Evolutionary conservation across 2,113 vertebrate genomes (phyloP), one percentile per base, ranked within the genome.

Genomic region (Oxyura jamaicensis): DNA sequence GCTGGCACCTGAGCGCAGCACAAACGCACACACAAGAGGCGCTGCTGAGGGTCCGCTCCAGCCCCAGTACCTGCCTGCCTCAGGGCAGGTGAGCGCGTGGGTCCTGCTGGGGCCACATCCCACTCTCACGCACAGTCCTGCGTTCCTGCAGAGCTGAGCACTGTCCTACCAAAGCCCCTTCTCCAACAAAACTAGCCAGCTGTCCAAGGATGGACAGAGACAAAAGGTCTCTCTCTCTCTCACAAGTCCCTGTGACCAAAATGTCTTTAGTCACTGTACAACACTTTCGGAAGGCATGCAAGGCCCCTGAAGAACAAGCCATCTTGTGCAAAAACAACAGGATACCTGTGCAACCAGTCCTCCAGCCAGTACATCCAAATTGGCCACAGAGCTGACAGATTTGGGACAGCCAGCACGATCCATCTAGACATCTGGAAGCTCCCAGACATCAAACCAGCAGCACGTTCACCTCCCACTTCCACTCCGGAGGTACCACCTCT

Each of bases 1-100:
- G 39, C 97, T 97, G 59, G 97, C 91, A 88, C 96, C 98, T 98
- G 96, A 95, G 89, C 86, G 95, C 85, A 93, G 94, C 94, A 97
- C 88, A 96, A 97, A 96, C 11, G 82, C 93, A 96, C 95, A 95
- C 83, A 96, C 91, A 94, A 90, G 90, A 94, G 67, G 66, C 4
- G 77, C 91, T 78, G 90, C 96, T 96, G 91, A 93, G 90, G 94
- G 73, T 82, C 77, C 0, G 2, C 91, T 78, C 72, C 92, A 75
- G 91, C 72, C 92, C 26, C 6, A 7, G 0, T 1, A 72, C 78
- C 82, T 63, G 14, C 89, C 80, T 71, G 86, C 52, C 92, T 63
- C 4, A 3, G 79, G 53, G 75, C 63, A 56, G 56, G 58, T 3
- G 4, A 83, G 67, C 11, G 3, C 44, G 13, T 0, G 33, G 74